These are phyloP conservation scores for Taenaris catops DNA, from an alignment of 2,888 invertebrate species.

Conservation along the genomic window DNA sequence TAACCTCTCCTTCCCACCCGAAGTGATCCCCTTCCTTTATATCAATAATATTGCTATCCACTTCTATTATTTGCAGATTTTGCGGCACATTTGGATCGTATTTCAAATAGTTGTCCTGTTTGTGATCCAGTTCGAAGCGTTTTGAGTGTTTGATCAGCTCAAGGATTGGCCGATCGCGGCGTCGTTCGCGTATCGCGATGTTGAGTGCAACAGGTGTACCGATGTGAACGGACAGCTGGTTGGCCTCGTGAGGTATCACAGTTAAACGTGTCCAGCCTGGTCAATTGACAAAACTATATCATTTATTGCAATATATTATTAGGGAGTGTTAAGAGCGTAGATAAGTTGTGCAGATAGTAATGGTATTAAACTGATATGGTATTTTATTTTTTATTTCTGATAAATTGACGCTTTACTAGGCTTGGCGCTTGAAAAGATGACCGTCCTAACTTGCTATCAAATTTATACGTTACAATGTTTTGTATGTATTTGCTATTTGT, in stretches of 20 bases:
- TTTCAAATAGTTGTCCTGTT: constrained; percentile 57
- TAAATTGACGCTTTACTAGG: too few species aligned
- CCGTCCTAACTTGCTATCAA: too few species aligned
- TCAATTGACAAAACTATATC: too few species aligned
- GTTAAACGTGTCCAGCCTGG: constrained; percentile 64
- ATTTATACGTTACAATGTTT: too few species aligned
- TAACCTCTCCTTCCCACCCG: constrained; percentile 53
- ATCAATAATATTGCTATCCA: constrained; percentile 62
- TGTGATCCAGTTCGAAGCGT: constrained; percentile 44
- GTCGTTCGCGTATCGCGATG: constrained; percentile 56
- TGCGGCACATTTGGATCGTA: constrained; percentile 66
- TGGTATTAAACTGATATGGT: too few species aligned
- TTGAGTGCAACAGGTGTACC: constrained; percentile 49
- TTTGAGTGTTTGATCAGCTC: constrained; percentile 52
- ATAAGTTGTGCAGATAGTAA: too few species aligned
- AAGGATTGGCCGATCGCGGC: constrained; percentile 52
- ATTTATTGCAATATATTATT: too few species aligned
- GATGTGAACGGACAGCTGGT: constrained; percentile 56
- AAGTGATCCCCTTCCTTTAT: constrained; percentile 49
- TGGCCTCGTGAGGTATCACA: constrained; percentile 61
- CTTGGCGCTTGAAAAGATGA: too few species aligned
- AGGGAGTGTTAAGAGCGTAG: too few species aligned
- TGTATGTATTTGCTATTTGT: too few species aligned
- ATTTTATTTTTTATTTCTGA: too few species aligned
- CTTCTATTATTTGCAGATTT: constrained; percentile 64